phyloP scores from a whole-genome alignment of 2,797 vertebrate genomes.

The Molossus alvarezi region DNA sequence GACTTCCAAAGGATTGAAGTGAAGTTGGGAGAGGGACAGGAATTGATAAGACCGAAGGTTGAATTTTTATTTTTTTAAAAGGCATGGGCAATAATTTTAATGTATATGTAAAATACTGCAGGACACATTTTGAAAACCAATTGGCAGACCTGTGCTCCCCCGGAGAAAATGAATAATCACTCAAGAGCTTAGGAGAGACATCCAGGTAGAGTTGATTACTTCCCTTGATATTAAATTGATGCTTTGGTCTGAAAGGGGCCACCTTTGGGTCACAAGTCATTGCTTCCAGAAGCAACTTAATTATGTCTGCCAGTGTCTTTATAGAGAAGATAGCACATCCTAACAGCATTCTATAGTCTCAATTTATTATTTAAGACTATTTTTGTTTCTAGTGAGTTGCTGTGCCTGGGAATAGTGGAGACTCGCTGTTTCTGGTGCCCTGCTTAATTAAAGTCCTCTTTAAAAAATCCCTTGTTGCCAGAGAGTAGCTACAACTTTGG shows the following conservation, averaged over 20 bases:
- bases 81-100: slow-evolving; percentile 19
- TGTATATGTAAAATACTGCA: slow-evolving; percentile 64
- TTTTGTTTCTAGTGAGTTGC: slow-evolving; percentile 51
- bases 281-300: slow-evolving; percentile 75
- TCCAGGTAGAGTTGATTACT: slow-evolving; percentile 69
- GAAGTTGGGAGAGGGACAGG: not conserved
- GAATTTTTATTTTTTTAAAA: not conserved
- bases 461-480: slow-evolving; percentile 56
- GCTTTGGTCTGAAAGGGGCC: slow-evolving; percentile 68
- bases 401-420: slow-evolving; percentile 63
- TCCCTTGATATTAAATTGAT: slow-evolving; percentile 77
- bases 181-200: slow-evolving; percentile 68
- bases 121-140: slow-evolving; percentile 70
- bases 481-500: slow-evolving; percentile 71
- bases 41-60: not conserved
- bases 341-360: not conserved
- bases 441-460: slow-evolving; percentile 78
- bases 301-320: slow-evolving; percentile 49
- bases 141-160: slow-evolving; percentile 37
- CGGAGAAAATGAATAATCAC: slow-evolving; percentile 76
- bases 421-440: slow-evolving; percentile 34
- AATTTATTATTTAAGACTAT: slow-evolving; percentile 41
- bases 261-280: slow-evolving; percentile 62
- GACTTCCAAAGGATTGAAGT: not conserved
- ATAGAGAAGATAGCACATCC: not conserved